These are phyloP conservation scores for Blennius ocellaris DNA, from an alignment of 2,113 vertebrate genomes.

Conservation along the genomic window DNA sequence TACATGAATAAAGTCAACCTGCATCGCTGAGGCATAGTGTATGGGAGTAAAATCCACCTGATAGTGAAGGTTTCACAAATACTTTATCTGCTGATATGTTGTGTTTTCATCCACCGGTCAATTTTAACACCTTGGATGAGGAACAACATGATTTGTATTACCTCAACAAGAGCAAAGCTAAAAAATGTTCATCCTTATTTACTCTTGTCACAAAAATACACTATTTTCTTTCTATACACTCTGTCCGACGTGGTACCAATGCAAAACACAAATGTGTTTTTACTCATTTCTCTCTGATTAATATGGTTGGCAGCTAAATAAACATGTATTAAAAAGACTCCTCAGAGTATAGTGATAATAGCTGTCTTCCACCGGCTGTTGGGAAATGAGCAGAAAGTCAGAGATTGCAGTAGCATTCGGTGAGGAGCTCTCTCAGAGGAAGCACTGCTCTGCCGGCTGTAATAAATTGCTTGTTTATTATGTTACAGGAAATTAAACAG, in stretches of 20 bases:
- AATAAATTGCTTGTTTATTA: slow-evolving; percentile 82
- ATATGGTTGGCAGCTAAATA: slow-evolving; percentile 41
- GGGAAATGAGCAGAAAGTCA: slow-evolving; percentile 57
- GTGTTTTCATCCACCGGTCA: not conserved
- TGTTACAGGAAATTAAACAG: slow-evolving; percentile 81
- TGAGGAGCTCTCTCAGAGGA: slow-evolving; percentile 59
- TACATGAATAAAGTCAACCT: too few species aligned
- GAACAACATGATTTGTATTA: not conserved
- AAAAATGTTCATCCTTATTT: slow-evolving; percentile 2
- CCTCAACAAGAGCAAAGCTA: not conserved
- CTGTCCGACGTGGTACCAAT: not conserved
- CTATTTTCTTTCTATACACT: not conserved
- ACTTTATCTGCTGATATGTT: not conserved
- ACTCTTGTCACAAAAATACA: not conserved
- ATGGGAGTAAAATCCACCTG: not conserved
- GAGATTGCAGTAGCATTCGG: slow-evolving; percentile 45
- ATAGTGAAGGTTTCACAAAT: not conserved
- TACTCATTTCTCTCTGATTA: slow-evolving; percentile 48
- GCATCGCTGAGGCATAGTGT: not conserved
- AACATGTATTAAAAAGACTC: slow-evolving; percentile 42
- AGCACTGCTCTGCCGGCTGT: slow-evolving; percentile 62
- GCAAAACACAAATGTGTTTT: not conserved
- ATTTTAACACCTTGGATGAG: not conserved
- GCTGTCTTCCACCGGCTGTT: slow-evolving; percentile 40
- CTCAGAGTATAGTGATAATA: slow-evolving; percentile 39